A percentile compares a stretch with the other conserved stretches of the same genome.
Conservation (phyloP, 1,140 invertebrate genomes). For the Sitodiplosis mosellana region DNA sequence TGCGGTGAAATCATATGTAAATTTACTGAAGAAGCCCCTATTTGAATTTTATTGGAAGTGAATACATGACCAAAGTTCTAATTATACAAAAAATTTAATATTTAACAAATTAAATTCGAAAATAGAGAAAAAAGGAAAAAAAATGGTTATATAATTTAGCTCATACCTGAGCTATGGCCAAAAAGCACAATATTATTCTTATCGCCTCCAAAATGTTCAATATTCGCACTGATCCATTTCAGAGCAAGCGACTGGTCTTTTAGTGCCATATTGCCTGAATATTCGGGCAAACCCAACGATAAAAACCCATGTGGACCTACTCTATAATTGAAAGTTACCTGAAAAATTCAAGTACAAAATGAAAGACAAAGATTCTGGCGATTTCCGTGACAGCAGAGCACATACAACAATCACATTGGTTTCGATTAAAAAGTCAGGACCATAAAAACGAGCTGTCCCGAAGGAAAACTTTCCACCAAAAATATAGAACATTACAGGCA, state of each 20-base stretch:
- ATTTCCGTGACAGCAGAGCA: background rate
- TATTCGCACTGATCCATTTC: background rate
- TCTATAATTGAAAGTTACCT: background rate
- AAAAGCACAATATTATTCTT: slow-evolving; percentile 30
- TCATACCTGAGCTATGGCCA: slow-evolving; percentile 32
- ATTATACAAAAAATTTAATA: too few relatives aligned
- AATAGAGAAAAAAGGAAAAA: too few relatives aligned
- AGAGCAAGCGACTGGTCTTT: background rate
- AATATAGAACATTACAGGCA: background rate
- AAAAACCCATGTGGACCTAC: background rate
- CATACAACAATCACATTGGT: background rate
- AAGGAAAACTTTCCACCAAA: background rate
- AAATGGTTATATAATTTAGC: too few relatives aligned
- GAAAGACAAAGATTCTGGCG: background rate
- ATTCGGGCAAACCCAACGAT: background rate
- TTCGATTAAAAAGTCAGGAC: background rate
- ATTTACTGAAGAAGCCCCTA: too few relatives aligned
- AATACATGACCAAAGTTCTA: too few relatives aligned
- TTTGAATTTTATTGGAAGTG: too few relatives aligned
- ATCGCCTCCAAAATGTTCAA: slow-evolving; percentile 22
- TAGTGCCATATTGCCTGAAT: background rate
- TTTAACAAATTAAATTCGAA: too few relatives aligned
- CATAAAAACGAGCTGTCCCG: background rate
- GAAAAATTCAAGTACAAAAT: background rate
- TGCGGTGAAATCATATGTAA: too few relatives aligned